These are phyloP conservation scores for Salticus scenicus DNA, from an alignment of 2,888 invertebrate genomes.

Conservation along the genomic window DNA sequence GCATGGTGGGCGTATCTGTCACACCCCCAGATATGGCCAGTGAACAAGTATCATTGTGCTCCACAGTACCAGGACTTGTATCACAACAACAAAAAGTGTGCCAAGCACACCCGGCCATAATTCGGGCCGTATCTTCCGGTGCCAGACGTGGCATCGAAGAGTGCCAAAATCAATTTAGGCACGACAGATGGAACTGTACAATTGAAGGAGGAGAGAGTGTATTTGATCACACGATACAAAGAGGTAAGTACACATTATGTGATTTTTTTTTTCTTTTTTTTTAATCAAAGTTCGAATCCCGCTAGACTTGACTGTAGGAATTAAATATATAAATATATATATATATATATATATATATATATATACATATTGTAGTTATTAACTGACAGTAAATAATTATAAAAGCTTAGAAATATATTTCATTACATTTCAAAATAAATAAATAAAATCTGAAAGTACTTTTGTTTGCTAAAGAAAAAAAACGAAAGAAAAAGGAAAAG, in stretches of 20 bases:
- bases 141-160: constrained; percentile 79
- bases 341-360: too few relatives aligned
- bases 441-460: too few relatives aligned
- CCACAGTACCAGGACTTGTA: constrained; percentile 75
- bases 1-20: constrained; percentile 74
- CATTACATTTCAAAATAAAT: too few relatives aligned
- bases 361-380: too few relatives aligned
- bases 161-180: constrained; percentile 79
- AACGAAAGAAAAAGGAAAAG: too few relatives aligned
- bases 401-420: too few relatives aligned
- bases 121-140: constrained; percentile 79
- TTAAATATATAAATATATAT: too few relatives aligned
- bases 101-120: constrained; percentile 78
- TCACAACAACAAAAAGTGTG: constrained; percentile 77
- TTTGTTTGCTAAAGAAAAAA: too few relatives aligned
- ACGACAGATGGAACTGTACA: constrained; percentile 80
- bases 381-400: too few relatives aligned
- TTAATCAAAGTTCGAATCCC: too few relatives aligned
- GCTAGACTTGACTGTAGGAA: too few relatives aligned
- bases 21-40: constrained; percentile 71
- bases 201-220: constrained; percentile 75
- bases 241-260: constrained; percentile 76
- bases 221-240: constrained; percentile 78
- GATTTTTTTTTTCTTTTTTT: too few relatives aligned
- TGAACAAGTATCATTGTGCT: constrained; percentile 73